phyloP scores from a whole-genome alignment of 2,797 vertebrate genomes.

The Eidolon dupreanum region DNA sequence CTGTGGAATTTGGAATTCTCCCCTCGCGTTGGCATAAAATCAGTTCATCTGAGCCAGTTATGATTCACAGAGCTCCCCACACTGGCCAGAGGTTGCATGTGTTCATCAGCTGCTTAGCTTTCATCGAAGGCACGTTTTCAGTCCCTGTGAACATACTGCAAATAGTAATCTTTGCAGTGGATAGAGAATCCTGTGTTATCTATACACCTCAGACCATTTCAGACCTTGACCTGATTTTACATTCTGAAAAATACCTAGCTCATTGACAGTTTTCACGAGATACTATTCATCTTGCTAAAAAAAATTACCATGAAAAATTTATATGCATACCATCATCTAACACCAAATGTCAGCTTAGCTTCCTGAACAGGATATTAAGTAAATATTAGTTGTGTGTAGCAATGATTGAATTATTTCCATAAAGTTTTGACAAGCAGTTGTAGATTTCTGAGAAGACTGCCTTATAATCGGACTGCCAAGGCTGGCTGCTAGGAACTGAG shows the following conservation, averaged over 20 bases:
- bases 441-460: slow-evolving; percentile 18
- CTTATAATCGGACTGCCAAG: neutral
- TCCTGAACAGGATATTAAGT: neutral
- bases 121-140: neutral
- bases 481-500: neutral
- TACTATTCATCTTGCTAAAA: slow-evolving; percentile 34
- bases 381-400: neutral
- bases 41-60: slow-evolving; percentile 14
- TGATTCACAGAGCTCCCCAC: slow-evolving; percentile 42
- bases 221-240: neutral
- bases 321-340: neutral
- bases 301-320: slow-evolving; percentile 19
- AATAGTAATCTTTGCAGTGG: neutral
- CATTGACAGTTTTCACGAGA: neutral
- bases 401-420: neutral
- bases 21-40: slow-evolving; percentile 55
- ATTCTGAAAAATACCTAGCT: slow-evolving; percentile 9
- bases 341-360: neutral
- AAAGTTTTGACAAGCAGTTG: neutral
- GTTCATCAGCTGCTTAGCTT: slow-evolving; percentile 9
- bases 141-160: neutral
- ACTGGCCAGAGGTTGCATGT: neutral
- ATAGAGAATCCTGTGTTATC: neutral
- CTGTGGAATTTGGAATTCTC: slow-evolving; percentile 71
- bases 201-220: neutral